Conservation (phyloP, 2,888 invertebrate genomes). For the Heliconius hortense region DNA sequence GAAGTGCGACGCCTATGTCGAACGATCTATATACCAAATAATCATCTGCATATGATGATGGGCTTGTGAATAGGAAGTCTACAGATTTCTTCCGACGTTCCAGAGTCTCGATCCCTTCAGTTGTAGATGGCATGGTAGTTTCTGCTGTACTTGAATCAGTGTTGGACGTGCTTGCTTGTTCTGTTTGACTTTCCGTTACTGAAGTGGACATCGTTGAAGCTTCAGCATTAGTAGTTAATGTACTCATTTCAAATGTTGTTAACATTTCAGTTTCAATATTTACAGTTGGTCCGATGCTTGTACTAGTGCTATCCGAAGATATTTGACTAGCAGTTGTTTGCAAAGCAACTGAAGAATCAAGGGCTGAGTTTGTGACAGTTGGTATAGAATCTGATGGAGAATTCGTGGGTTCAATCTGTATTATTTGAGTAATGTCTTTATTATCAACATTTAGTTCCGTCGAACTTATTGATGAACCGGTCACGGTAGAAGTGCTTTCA, state of each 20-base stretch:
- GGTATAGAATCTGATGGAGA: background rate
- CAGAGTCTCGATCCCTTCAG: constrained; percentile 59
- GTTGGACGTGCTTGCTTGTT: constrained; percentile 31
- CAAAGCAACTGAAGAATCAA: background rate
- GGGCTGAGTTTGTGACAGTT: constrained; percentile 21
- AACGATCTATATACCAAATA: constrained; percentile 67
- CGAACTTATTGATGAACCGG: constrained; percentile 10
- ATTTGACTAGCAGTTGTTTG: constrained; percentile 25
- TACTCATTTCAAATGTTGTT: constrained; percentile 17
- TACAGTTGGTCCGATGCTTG: constrained; percentile 42
- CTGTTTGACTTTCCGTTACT: constrained; percentile 33
- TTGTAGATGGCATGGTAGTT: constrained; percentile 45
- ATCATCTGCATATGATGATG: constrained; percentile 67
- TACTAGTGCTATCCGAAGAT: constrained; percentile 44
- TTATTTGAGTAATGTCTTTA: constrained; percentile 14
- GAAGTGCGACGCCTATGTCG: constrained; percentile 58
- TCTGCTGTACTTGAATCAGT: constrained; percentile 36
- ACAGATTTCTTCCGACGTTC: constrained; percentile 70
- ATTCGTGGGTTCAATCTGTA: constrained; percentile 1
- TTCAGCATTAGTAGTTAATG: constrained; percentile 17
- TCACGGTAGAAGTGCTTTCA: constrained; percentile 48
- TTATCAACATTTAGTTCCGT: constrained; percentile 24
- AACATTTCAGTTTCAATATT: constrained; percentile 34
- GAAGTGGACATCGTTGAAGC: constrained; percentile 24
- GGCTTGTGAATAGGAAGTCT: constrained; percentile 70